phyloP scores from a whole-genome alignment of 2,113 vertebrate genomes.

The Telmatochromis brachygnathus region DNA sequence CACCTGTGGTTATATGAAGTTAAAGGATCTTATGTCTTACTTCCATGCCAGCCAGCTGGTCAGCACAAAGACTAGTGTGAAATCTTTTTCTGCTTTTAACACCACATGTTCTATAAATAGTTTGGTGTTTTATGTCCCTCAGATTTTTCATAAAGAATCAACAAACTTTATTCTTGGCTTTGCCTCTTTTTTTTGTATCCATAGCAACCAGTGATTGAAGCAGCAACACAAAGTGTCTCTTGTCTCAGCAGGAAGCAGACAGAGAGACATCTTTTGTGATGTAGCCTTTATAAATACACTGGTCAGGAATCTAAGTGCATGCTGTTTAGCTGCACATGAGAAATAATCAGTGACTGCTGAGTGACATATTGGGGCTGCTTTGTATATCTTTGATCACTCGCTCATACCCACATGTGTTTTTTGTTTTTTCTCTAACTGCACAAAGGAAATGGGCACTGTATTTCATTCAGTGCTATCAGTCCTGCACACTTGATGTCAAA shows the following conservation, averaged over 20 bases:
- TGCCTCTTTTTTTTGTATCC: conserved; percentile 32
- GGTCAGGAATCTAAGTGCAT: background rate
- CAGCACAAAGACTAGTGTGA: background rate
- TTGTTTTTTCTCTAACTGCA: background rate
- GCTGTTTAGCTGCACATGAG: background rate
- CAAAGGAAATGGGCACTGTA: background rate
- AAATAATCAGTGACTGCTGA: background rate
- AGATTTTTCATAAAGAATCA: conserved; percentile 24
- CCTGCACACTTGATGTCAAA: background rate
- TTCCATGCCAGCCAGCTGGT: conserved; percentile 2
- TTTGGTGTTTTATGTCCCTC: background rate
- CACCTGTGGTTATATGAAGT: background rate
- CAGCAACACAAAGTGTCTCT: conserved; percentile 15
- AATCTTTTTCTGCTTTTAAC: conserved; percentile 17
- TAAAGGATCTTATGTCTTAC: conserved; percentile 4
- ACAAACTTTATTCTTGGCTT: conserved; percentile 16
- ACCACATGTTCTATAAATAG: conserved; percentile 30
- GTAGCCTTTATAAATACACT: background rate
- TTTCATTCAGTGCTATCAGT: background rate
- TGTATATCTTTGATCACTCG: background rate
- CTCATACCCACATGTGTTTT: background rate
- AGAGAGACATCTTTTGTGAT: conserved; percentile 16
- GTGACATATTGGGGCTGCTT: background rate
- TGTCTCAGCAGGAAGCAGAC: conserved; percentile 20
- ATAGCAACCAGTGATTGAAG: conserved; percentile 48